Percentiles rank a stretch among this genome's conserved stretches.
Evolutionary conservation across 2,113 vertebrate species (phyloP).

Genomic region (Vireo altiloquus): DNA sequence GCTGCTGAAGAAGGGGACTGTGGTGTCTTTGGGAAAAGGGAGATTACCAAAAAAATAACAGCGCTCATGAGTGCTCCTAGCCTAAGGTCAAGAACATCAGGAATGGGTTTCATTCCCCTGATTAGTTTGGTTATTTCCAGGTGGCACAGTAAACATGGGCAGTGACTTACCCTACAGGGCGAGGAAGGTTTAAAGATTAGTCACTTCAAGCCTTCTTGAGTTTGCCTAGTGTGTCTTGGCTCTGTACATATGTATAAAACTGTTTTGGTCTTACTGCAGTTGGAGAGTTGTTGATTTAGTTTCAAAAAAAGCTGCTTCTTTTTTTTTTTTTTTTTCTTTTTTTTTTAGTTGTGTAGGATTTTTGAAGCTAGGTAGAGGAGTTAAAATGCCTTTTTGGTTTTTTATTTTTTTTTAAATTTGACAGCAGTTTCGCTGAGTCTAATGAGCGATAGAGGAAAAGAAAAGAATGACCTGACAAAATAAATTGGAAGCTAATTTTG

Average conservation of each 20-base stretch:
- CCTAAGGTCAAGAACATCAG: not conserved
- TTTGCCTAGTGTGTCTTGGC: not conserved
- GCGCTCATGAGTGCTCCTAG: not conserved
- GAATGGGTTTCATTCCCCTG: not conserved
- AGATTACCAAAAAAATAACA: not conserved
- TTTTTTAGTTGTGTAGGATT: not conserved
- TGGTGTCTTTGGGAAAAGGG: not conserved
- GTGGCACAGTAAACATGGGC: not conserved
- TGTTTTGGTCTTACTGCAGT: not conserved
- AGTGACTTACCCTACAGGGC: not conserved
- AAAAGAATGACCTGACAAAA: conserved; percentile 41
- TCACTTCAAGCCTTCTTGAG: not conserved
- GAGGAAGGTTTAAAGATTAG: not conserved
- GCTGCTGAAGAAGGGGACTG: not conserved
- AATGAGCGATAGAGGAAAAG: not conserved
- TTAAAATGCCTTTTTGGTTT: not conserved
- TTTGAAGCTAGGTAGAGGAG: not conserved
- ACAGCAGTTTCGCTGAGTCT: not conserved
- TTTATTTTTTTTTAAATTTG: not conserved
- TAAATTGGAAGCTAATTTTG: conserved; percentile 53
- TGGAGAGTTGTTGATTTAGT: not conserved
- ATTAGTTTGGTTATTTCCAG: not conserved
- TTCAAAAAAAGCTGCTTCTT: not conserved
- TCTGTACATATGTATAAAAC: not conserved
- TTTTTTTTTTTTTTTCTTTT: too few species aligned